Evolutionary conservation across 2,888 invertebrate genomes (phyloP), one percentile per base, ranked within the genome.

Genomic region (Candidula unifasciata): DNA sequence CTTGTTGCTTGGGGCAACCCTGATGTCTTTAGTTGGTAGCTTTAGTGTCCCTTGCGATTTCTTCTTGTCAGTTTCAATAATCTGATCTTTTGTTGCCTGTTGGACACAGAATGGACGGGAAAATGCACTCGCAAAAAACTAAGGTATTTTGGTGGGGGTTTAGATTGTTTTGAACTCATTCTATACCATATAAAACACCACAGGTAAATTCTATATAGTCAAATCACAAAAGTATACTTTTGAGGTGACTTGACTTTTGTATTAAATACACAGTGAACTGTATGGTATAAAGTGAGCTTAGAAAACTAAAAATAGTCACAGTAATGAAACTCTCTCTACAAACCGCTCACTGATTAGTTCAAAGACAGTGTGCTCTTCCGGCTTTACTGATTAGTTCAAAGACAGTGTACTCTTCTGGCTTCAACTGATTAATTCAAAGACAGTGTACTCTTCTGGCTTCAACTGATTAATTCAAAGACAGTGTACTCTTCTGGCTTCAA

Each of bases 11-110:
- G 33, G 10, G 2, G 33, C 13, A 76, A 30, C 16, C 3, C 13
- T 57, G 35, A 30, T 77, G 60, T 35, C 35, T 60, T 27, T 77
- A 2, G 24, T 6, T 3, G 18, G 33, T 60, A 68, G 52, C 52
- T 82, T 82, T 16, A 82, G 30, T 27, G 35, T 35, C 24, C 21
- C 60, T 2, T 44, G 10, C 21, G 30, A 66, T 66, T 66, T 82
- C 37, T 82, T 74, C 82, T 66, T 64, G 52, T 16, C 68, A 76
- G 66, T 73, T 21, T 64, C 64, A 37, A 35, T 5, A 30, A 35
- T 10, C 44, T 82, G 71, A 5, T 82, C 82, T n/a, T 76, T 76
- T 18, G 76, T 82, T 30, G 82, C 74, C 82, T 82, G 73, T 18
- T 37, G 21, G 5, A 13, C 8, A 69, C 2, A 35, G 30, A 27